Percentiles rank a stretch among this genome's conserved stretches.
Evolutionary conservation across 2,888 invertebrate genomes (phyloP).

Genomic region (Erebia epiphron): DNA sequence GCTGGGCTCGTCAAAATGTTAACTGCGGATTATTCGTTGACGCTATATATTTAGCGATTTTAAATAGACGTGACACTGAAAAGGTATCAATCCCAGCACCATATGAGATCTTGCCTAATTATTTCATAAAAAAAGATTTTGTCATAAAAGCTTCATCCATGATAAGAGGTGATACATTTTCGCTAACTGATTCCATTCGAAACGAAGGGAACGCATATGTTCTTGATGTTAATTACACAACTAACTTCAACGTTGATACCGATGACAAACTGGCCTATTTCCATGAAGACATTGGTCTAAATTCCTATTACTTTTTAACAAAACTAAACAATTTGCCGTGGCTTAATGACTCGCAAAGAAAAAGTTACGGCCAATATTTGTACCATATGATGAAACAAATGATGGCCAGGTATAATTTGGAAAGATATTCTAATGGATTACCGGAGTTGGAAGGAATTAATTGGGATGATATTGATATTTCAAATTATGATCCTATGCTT

Average conservation of each 20-base stretch:
- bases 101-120: conserved; percentile 86
- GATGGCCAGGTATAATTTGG: conserved; percentile 87
- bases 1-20: conserved; percentile 83
- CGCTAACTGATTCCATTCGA: conserved; percentile 53
- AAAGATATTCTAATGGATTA: conserved; percentile 86
- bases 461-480: conserved; percentile 72
- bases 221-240: conserved; percentile 69
- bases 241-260: conserved; percentile 62
- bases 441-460: conserved; percentile 81
- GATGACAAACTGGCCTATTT: conserved; percentile 86
- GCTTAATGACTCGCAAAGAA: conserved; percentile 64
- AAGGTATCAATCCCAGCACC: conserved; percentile 84
- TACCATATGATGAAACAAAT: conserved; percentile 86
- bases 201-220: conserved; percentile 68
- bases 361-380: conserved; percentile 84
- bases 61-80: conserved; percentile 82
- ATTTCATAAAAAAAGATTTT: conserved; percentile 84
- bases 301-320: conserved; percentile 84
- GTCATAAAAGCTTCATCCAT: conserved; percentile 72
- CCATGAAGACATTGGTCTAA: conserved; percentile 88
- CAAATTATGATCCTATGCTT: conserved; percentile 84
- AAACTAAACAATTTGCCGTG: conserved; percentile 82
- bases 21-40: conserved; percentile 86
- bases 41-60: conserved; percentile 81
- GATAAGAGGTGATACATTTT: conserved; percentile 55